Conservation (phyloP, 2,113 vertebrate species). For the Cyprinus carpio region DNA sequence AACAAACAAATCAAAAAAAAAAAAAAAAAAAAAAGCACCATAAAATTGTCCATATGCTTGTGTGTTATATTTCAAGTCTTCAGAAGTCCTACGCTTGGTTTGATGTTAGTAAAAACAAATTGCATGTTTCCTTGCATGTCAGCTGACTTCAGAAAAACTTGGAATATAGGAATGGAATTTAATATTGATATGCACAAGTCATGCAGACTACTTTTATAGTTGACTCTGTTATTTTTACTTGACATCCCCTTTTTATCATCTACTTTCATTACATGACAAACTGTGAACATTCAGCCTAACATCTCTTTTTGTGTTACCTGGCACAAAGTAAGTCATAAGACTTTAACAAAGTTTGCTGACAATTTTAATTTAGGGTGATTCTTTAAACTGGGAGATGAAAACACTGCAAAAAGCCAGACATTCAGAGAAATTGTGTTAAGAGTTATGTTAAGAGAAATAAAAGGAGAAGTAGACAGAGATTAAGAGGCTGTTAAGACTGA, state of each 20-base stretch:
- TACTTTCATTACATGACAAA: not conserved
- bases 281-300: not conserved
- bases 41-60: not conserved
- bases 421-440: not conserved
- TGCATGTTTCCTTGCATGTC: not conserved
- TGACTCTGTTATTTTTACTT: not conserved
- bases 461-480: not conserved
- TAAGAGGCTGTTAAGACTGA: constrained; percentile 14
- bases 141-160: too few relatives aligned
- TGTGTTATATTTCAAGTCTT: not conserved
- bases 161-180: not conserved
- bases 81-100: not conserved
- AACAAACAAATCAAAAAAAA: not conserved
- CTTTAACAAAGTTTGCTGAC: not conserved
- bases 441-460: not conserved
- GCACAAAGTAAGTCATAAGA: not conserved
- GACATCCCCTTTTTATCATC: not conserved
- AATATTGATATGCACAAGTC: not conserved
- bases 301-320: not conserved
- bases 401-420: not conserved
- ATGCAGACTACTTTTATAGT: not conserved
- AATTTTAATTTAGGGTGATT: not conserved
- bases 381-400: not conserved
- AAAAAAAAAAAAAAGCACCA: not conserved
- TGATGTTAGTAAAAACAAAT: not conserved